Evolutionary conservation across 1,140 invertebrate species (phyloP), one percentile per base, ranked within the genome.

Genomic region (Druon quercuslanigerum): DNA sequence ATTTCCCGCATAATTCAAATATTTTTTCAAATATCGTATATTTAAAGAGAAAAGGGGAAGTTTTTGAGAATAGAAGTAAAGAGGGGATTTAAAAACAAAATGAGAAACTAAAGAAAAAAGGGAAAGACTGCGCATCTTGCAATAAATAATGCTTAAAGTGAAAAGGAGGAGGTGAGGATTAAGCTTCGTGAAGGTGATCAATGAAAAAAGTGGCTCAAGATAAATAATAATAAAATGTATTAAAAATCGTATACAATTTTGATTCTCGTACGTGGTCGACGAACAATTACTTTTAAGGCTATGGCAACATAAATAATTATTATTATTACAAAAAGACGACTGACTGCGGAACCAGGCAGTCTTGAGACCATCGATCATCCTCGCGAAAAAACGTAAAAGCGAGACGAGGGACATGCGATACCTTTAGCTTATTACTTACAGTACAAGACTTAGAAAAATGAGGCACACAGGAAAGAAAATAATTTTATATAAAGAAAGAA

Each of bases 241-340:
- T 90, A 90, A 90, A 90, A 90, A 87, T 90, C 89, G 89, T 90
- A 90, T 90, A 90, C 89, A 90, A 89, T 90, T 90, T 89, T 88
- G 85, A 90, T 90, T 90, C 82, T 89, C 84, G 85, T 85, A 79
- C 81, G 33, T 77, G 81, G 81, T 82, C 82, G 85, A 84, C 77
- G 75, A 84, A 84, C 76, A 84, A 79, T 86, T 85, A 85, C 80
- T 84, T 79, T 85, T 80, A 84, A 85, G 81, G 81, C 84, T 88
- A 88, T 89, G 87, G 86, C 87, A 89, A 89, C 86, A 66, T 87
- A 88, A 85, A 84, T 87, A 84, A 82, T 87, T 86, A 84, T 86
- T 82, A 85, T 80, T 78, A 79, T 70, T 76, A 79, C 77, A 78
- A 83, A 83, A 71, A 78, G 77, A 84, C 82, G 80, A 84, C 78